A percentile compares a stretch with the other conserved stretches of the same genome.
Conservation (phyloP, 2,797 vertebrate genomes). For the Hylomyscus alleni region DNA sequence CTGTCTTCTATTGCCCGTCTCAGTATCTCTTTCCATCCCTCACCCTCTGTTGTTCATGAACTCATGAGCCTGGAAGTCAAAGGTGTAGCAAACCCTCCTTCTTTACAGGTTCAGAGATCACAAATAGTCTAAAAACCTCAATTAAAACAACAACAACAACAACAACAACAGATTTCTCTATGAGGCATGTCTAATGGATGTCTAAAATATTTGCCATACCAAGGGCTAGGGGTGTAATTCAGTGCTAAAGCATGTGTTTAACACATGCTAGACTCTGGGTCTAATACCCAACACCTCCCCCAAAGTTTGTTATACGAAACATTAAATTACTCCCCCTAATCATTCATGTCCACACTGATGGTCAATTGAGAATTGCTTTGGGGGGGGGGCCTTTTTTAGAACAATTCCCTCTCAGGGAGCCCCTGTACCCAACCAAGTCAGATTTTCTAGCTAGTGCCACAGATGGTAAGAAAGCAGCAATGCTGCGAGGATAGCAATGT, state of each 20-base stretch:
- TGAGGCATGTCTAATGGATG: background rate
- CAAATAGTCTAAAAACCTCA: conserved; percentile 41
- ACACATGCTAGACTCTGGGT: background rate
- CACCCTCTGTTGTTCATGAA: conserved; percentile 89
- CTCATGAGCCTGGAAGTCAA: conserved; percentile 90
- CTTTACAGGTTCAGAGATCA: conserved; percentile 80
- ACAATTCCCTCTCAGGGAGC: conserved; percentile 13
- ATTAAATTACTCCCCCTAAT: conserved; percentile 58
- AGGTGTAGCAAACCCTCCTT: conserved; percentile 89
- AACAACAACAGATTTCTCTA: conserved; percentile 43
- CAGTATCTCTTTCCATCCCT: conserved; percentile 87
- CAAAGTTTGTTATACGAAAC: conserved; percentile 20
- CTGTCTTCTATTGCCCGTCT: conserved; percentile 87
- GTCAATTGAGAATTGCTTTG: conserved; percentile 65
- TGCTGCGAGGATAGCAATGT: background rate
- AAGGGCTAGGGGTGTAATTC: background rate
- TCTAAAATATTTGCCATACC: conserved; percentile 23
- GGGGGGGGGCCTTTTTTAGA: conserved; percentile 35
- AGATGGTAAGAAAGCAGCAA: conserved; percentile 58
- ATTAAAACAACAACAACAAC: background rate
- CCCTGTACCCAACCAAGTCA: conserved; percentile 42
- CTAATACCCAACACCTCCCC: background rate
- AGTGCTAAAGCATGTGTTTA: background rate
- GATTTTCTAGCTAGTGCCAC: conserved; percentile 59
- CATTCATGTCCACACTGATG: background rate